Base-by-base conservation (phyloP, 2,113 vertebrate genomes). In the Progne subis region DNA sequence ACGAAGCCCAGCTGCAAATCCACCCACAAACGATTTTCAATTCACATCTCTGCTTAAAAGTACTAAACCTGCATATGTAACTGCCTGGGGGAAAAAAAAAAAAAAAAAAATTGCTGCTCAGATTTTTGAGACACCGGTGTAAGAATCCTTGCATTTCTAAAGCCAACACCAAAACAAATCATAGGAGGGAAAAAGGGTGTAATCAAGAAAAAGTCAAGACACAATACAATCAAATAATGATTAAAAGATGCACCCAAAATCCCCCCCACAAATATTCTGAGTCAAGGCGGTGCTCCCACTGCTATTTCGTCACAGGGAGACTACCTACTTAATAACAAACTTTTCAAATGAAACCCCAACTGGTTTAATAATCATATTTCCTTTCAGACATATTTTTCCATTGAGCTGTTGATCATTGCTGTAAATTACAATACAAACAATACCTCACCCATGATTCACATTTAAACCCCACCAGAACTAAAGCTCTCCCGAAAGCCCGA, bases 181-280 rank as follows among this genome's bases (percentile, higher is more conserved):
- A 43, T 9, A 5, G 18, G 2, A 43, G 20, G 7, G 0, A 3
- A 41, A 44, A 52, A 7, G 3, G 17, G 50, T 17, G 4, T 11
- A 76, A 64, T 29, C 2, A 7, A 91, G 41, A 43, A 65, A 56
- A 76, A 69, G 26, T 32, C 19, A 46, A 92, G 29, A 37, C 25
- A 76, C 8, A 68, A 49, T 6, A 12, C 2, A 3, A 18, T 53
- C 9, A 55, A 72, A 82, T 31, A 5, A 65, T 31, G 32, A 37
- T 43, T 59, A 26, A 79, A 49, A 56, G 14, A 47, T 43, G 23
- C n/a, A 75, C 31, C 26, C 16, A 12, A 65, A 64, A 52, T 46
- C 23, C 9, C 34, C 4, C 32, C 28, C 29, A 28, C 8, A 61
- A 82, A 37, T 19, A 43, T n/a, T 55, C 34, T 20, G 19, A 93